phyloP scores from a whole-genome alignment of 1,140 invertebrate species.

The Lepidurus packardi region DNA sequence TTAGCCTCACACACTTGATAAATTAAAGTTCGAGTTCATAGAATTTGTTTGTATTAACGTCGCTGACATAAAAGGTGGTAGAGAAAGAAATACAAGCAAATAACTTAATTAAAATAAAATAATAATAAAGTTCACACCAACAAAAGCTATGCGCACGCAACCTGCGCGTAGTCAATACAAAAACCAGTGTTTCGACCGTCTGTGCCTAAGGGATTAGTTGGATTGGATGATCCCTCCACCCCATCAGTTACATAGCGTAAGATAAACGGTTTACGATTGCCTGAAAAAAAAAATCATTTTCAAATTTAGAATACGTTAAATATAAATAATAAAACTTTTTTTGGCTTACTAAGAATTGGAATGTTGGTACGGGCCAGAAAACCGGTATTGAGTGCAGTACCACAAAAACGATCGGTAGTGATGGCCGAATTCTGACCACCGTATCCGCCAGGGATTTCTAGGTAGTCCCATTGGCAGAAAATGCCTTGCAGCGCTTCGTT shows the following conservation, averaged over 20 bases:
- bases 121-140: neutral
- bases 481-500: neutral
- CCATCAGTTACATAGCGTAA: conserved; percentile 19
- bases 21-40: too few species aligned
- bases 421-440: neutral
- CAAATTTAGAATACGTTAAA: neutral
- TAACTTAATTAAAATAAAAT: neutral
- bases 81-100: neutral
- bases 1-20: too few species aligned
- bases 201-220: conserved; percentile 46
- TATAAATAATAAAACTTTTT: too few species aligned
- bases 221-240: neutral
- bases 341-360: neutral
- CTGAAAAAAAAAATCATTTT: neutral
- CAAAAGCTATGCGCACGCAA: neutral
- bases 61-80: too few species aligned
- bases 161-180: neutral
- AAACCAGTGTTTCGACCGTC: conserved; percentile 1
- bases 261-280: conserved; percentile 27
- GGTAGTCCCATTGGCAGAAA: neutral
- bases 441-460: neutral
- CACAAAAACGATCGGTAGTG: conserved; percentile 9
- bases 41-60: too few species aligned
- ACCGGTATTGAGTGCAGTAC: neutral
- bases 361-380: neutral